Conservation (phyloP, 1,140 invertebrate genomes). For the Chymomyza costata region DNA sequence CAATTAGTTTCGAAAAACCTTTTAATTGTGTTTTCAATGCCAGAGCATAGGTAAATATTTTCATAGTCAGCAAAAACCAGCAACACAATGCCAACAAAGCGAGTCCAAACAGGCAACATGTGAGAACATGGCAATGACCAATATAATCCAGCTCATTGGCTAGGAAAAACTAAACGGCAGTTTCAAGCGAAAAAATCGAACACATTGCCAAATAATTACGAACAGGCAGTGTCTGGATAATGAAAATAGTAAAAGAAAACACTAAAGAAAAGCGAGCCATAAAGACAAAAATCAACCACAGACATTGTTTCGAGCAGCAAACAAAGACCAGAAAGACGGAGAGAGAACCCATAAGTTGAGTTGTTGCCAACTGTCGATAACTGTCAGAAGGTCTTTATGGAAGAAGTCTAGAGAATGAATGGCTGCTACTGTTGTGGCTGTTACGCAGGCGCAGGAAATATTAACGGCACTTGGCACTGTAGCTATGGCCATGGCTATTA, state of each 20-base stretch:
- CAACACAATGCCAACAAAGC: constrained; percentile 31
- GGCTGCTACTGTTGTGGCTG: constrained; percentile 31
- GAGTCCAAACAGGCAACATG: constrained; percentile 30
- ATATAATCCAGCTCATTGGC: constrained; percentile 53
- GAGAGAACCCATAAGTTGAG: constrained; percentile 10
- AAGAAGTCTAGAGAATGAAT: not conserved
- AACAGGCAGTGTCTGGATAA: constrained; percentile 23
- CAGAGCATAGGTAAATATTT: constrained; percentile 62
- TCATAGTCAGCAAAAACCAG: constrained; percentile 40
- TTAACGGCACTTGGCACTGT: constrained; percentile 33
- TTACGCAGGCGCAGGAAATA: constrained; percentile 59
- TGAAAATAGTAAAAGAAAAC: constrained; percentile 21
- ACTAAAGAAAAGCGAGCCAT: constrained; percentile 27
- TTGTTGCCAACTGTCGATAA: constrained; percentile 45
- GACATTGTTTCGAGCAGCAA: constrained; percentile 28
- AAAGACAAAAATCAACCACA: constrained; percentile 66
- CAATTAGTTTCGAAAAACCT: constrained; percentile 72
- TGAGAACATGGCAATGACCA: constrained; percentile 70
- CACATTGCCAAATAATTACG: constrained; percentile 67
- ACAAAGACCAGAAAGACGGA: constrained; percentile 14
- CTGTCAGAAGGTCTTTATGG: no score
- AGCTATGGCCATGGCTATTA: not conserved
- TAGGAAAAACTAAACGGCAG: constrained; percentile 30
- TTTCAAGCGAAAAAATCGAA: constrained; percentile 42
- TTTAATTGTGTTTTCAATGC: constrained; percentile 59